Evolutionary conservation across 1,140 invertebrate genomes (phyloP), one percentile per base, ranked within the genome.

Genomic region (Lutraria rhynchaena): DNA sequence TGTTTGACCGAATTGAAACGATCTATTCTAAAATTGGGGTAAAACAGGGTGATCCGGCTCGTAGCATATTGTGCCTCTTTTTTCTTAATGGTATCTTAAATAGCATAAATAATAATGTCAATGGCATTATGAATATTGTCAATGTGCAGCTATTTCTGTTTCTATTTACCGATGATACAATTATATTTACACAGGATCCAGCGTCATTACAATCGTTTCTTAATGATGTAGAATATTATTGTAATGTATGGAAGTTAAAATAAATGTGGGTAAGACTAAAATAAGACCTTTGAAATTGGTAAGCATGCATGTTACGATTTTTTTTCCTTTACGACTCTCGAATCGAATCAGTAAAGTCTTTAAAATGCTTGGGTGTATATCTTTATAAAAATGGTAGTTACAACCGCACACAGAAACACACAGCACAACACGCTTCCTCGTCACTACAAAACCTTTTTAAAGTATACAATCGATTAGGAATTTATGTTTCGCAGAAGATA

Each of bases 1-100:
- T n/a, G n/a, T n/a, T n/a, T n/a, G n/a, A n/a, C n/a, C n/a, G n/a
- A n/a, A n/a, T n/a, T n/a, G n/a, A n/a, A n/a, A n/a, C n/a, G n/a
- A n/a, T n/a, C n/a, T n/a, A 49, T 3, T 67, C 63, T 11, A 67
- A 3, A 4, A 51, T 67, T 2, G 63, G 63, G 22, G n/a, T 67
- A 46, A 67, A 67, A 49, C 63, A 67, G 15, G 63, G 63, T 9
- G 63, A 67, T 49, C 63, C 63, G 37, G 24, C 13, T 11, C 3
- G 13, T 49, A 67, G 63, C 24, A 24, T 67, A 7, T 29, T 67
- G 15, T 67, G 11, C 19, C 24, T 67, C 1, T 67, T 44, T 46
- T 67, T 46, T n/a, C 3, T 67, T 17, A 49, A 67, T 49, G 63
- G 49, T 49, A 67, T 67, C 29, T 3, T 46, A 24, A 49, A 44